Base-by-base conservation (phyloP, 2,888 invertebrate genomes). In the Platycheirus albimanus region DNA sequence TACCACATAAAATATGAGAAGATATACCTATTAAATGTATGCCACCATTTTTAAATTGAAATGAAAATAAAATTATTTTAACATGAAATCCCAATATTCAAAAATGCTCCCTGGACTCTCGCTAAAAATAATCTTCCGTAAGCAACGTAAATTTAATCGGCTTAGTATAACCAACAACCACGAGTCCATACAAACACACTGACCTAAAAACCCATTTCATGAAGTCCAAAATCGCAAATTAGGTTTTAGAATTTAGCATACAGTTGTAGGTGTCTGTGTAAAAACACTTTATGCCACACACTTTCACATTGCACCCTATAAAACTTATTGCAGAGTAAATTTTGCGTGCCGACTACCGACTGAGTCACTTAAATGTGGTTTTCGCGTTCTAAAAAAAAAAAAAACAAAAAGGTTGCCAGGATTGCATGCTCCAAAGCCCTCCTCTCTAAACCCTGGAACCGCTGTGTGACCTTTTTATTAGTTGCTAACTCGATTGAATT, bases 401-500 rank as follows among this genome's bases (percentile, higher is more conserved):
- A n/a, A 63, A 67, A 54, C 54, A 41, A 63, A 67, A 66, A 38
- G 13, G 5, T 13, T 24, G 13, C 24, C 30, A 24, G 6, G 3
- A 28, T 24, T 6, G 8, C 38, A 15, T 7, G 13, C 41, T 24
- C 24, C 24, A n/a, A 11, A 24, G 3, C 43, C 17, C 10, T 7
- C 1, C 3, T 17, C 1, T n/a, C 1, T 45, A 45, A n/a, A 30
- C 19, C 43, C 30, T 0, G n/a, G 19, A 30, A 45, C 30, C 19
- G 67, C 38, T 24, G 69, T 69, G 63, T 58, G 69, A 78, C 69
- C 74, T 64, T 78, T 56, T 83, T 78, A 83, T 83, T 83, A 83
- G 69, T 72, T 83, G 83, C 49, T 72, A 78, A 83, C 74, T 78
- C 83, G 83, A 83, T 78, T 78, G 83, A 83, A 78, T 83, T 72